Conservation (phyloP, 2,797 vertebrate genomes). For the Acanthornis magna region DNA sequence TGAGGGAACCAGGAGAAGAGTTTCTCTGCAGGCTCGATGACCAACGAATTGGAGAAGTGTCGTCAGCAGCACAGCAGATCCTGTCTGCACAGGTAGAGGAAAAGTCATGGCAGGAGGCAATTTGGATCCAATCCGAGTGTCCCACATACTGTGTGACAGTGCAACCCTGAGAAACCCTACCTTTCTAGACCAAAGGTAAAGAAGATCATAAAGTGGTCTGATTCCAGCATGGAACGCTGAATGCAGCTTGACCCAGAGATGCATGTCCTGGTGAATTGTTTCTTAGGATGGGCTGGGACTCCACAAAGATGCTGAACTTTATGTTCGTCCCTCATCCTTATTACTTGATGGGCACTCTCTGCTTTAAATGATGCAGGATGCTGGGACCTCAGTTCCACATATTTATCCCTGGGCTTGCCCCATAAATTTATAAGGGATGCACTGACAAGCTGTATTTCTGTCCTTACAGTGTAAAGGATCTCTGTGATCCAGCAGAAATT, state of each 20-base stretch:
- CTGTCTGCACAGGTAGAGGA: not conserved
- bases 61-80: not conserved
- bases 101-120: not conserved
- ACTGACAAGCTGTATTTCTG: not conserved
- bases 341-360: not conserved
- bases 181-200: not conserved
- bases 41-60: accelerated
- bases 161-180: not conserved
- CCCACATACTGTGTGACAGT: accelerated
- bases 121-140: not conserved
- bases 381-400: not conserved
- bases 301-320: not conserved
- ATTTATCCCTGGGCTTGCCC: not conserved
- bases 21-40: not conserved
- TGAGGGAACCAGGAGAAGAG: not conserved
- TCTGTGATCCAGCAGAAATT: not conserved
- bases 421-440: not conserved
- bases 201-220: not conserved
- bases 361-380: not conserved
- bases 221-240: not conserved
- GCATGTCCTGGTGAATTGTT: not conserved
- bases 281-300: not conserved
- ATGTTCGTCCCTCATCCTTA: not conserved
- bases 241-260: not conserved
- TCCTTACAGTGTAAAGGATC: not conserved